phyloP scores from a whole-genome alignment of 2,113 vertebrate species.

The Sinosuthora webbiana region DNA sequence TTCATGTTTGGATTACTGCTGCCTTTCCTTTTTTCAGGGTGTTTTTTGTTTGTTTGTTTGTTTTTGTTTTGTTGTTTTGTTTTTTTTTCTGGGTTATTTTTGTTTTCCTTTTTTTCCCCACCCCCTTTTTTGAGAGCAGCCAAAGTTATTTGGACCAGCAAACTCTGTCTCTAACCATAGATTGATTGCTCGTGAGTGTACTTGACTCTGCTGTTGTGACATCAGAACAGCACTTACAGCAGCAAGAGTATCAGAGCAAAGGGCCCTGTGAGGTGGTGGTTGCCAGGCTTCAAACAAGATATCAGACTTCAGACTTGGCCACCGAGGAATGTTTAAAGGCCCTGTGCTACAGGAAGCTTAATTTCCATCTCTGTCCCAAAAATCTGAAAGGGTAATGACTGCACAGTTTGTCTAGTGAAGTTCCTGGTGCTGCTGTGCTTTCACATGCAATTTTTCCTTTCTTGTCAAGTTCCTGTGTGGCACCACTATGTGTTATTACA shows the following conservation, averaged over 20 bases:
- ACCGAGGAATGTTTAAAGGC: neutral
- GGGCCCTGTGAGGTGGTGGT: neutral
- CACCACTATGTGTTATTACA: neutral
- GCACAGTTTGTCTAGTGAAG: neutral
- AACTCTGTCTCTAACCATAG: neutral
- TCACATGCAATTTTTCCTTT: neutral
- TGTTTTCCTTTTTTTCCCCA: accelerated
- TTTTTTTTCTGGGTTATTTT: neutral
- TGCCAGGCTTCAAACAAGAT: conserved; percentile 37
- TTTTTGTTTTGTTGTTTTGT: neutral
- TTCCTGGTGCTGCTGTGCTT: neutral
- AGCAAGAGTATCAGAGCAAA: neutral
- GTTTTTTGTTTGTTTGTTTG: neutral
- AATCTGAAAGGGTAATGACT: conserved; percentile 22
- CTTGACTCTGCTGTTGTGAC: neutral
- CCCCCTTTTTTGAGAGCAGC: neutral
- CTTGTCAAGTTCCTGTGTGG: conserved; percentile 27
- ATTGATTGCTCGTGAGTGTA: neutral
- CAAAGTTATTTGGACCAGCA: neutral
- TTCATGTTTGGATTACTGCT: neutral
- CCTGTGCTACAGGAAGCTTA: neutral
- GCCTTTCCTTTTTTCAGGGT: neutral
- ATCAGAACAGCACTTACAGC: neutral
- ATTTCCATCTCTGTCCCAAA: neutral
- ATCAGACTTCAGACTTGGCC: neutral